Evolutionary conservation across 1,140 invertebrate species (phyloP), one percentile per base, ranked within the genome.

Genomic region (Phocides pigmalion): DNA sequence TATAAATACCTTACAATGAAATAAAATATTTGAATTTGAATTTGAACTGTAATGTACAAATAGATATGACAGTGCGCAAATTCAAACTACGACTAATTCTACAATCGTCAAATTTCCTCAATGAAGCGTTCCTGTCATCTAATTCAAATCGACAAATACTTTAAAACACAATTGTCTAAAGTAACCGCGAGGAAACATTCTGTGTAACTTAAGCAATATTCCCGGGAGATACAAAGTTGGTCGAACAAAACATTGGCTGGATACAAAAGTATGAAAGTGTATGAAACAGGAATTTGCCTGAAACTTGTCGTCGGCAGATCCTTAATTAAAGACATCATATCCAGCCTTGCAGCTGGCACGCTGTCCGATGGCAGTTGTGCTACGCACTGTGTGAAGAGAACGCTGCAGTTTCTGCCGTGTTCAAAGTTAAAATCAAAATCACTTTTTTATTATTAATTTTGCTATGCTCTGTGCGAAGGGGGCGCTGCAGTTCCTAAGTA

Each of bases 291-390:
- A 28, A 65, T 59, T 47, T 28, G 20, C 14, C 49, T 39, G 51
- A 62, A 70, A 70, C 64, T 70, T 63, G 64, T 70, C 64, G 8
- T 47, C 28, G 46, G 54, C 61, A 67, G 64, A 62, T 64, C 62
- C 69, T 71, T 67, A 71, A 71, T 71, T 71, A 71, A 66, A 66
- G 69, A 62, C 69, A 67, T 71, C 69, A 71, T 67, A 64, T 64
- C 62, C 62, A 71, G 62, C 41, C 56, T 44, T 56, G 49, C 69
- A 71, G 69, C 62, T 67, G 65, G 61, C 59, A 62, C 56, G 44
- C 37, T 28, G 47, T 54, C 65, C 39, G 14, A 25, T 54, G 56
- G 54, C 17, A 14, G 19, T 17, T 56, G 20, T 15, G 14, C 5
- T 39, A 56, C 53, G 46, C 64, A 66, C 68, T 66, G 12, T 16